Base-by-base conservation (phyloP, 2,113 vertebrate species). In the Heterotis niloticus region DNA sequence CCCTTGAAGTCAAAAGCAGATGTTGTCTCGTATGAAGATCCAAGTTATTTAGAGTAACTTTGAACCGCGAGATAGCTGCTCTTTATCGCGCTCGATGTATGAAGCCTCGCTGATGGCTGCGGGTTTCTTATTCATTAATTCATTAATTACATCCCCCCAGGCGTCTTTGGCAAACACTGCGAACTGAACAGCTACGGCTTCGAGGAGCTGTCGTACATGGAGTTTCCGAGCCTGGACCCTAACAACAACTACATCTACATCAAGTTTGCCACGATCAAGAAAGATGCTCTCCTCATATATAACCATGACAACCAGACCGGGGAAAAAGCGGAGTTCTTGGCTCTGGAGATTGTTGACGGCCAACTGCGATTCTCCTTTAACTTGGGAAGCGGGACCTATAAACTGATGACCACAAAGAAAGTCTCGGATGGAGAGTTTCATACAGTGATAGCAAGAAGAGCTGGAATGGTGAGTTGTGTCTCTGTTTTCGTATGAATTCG, bases 191-290 rank as follows among this genome's bases (percentile, higher is more conserved):
- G 98, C 80, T 99, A 99, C 0, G 98, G 98, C 17, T 99, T 99
- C 84, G 96, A 98, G 85, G 98, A 98, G 87, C 69, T 99, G 26
- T 99, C 98, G 0, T 99, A 95, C 78, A 98, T 99, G 97, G 96
- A 98, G 86, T 99, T 99, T 83, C 96, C 98, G 10, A 97, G 96
- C 23, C 89, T 99, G 92, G 98, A 99, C 82, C 95, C 96, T 83
- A 98, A 98, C 91, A 99, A 98, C 59, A 99, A 99, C 86, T 98
- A 99, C 85, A 95, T 99, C 86, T 98, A 99, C 80, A 95, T 99
- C 57, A 98, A 98, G 88, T 99, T 99, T 88, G 93, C 97, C 64
- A 99, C 97, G 0, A 94, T 98, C 76, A 92, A 95, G 90, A 94
- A 88, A 17, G 90, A 96, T 0, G 95, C 96, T 9, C 87, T 99